phyloP scores from a whole-genome alignment of 2,888 invertebrate genomes.

The Odontocerum albicorne region DNA sequence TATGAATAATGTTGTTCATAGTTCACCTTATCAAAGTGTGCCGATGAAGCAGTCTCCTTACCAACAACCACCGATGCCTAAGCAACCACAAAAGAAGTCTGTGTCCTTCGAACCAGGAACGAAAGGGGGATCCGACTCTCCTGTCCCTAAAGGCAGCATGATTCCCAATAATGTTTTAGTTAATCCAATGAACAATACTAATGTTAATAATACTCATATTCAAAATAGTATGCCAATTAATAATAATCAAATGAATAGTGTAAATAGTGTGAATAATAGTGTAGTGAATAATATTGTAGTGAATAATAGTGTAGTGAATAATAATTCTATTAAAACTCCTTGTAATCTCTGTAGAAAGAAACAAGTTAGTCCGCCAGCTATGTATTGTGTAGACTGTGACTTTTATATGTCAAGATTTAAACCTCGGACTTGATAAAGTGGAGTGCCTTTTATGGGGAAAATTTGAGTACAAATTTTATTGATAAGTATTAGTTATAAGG shows the following conservation, averaged over 20 bases:
- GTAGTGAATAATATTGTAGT: constrained; percentile 36
- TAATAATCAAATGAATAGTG: constrained; percentile 15
- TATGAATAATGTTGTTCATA: constrained; percentile 30
- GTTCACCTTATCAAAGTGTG: constrained; percentile 42
- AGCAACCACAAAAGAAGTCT: constrained; percentile 65
- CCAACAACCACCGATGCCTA: constrained; percentile 63
- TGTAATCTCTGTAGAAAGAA: constrained; percentile 90
- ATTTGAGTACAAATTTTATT: too few species aligned
- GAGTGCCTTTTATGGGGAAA: too few species aligned
- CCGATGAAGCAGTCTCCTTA: constrained; percentile 55
- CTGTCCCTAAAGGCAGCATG: constrained; percentile 44
- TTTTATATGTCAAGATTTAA: constrained; percentile 88
- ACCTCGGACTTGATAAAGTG: constrained; percentile 56
- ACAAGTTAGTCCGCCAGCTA: constrained; percentile 72
- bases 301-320: constrained; percentile 42
- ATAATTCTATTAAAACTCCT: constrained; percentile 53
- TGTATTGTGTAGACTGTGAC: constrained; percentile 89
- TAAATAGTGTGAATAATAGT: constrained; percentile 12
- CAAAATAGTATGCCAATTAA: constrained; percentile 11
- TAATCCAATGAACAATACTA: not conserved
- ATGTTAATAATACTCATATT: constrained; percentile 7
- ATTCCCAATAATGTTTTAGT: not conserved
- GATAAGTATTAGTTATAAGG: too few species aligned
- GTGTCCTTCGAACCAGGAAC: constrained; percentile 75
- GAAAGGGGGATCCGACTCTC: constrained; percentile 64